A percentile compares a stretch with the other conserved stretches of the same genome.
These are phyloP conservation scores for Chironomus riparius DNA, from an alignment of 2,888 invertebrate species.

Conservation along the genomic window DNA sequence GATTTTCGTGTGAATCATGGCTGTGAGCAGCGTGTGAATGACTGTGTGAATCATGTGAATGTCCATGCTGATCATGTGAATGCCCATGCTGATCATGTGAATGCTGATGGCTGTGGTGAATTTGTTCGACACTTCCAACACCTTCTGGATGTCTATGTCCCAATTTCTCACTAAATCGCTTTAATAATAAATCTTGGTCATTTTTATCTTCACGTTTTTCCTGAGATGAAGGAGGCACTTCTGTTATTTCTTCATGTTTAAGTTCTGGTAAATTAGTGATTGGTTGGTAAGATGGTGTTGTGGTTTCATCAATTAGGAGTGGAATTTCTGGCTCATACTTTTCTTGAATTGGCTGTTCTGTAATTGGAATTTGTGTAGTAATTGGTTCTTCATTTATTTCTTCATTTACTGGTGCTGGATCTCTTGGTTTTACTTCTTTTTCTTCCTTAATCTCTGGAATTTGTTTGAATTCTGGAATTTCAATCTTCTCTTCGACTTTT, in stretches of 20 bases:
- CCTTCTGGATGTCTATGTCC: not conserved
- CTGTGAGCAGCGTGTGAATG: not conserved
- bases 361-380: too few species aligned
- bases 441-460: not conserved
- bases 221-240: conserved; percentile 11
- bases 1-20: not conserved
- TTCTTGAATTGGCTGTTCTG: too few species aligned
- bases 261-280: not conserved
- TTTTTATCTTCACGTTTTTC: not conserved
- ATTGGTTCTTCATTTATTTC: not conserved
- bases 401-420: not conserved
- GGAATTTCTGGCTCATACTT: too few species aligned
- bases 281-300: not conserved
- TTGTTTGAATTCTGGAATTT: not conserved
- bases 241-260: not conserved
- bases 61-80: not conserved
- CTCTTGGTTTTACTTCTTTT: too few species aligned
- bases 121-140: not conserved
- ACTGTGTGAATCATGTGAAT: not conserved
- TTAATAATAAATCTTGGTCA: not conserved
- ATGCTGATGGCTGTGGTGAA: not conserved
- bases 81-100: not conserved
- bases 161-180: conserved; percentile 1
- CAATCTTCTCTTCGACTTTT: not conserved
- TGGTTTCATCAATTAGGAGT: not conserved